Base-by-base conservation (phyloP, 2,888 invertebrate species). In the Patella pellucida region DNA sequence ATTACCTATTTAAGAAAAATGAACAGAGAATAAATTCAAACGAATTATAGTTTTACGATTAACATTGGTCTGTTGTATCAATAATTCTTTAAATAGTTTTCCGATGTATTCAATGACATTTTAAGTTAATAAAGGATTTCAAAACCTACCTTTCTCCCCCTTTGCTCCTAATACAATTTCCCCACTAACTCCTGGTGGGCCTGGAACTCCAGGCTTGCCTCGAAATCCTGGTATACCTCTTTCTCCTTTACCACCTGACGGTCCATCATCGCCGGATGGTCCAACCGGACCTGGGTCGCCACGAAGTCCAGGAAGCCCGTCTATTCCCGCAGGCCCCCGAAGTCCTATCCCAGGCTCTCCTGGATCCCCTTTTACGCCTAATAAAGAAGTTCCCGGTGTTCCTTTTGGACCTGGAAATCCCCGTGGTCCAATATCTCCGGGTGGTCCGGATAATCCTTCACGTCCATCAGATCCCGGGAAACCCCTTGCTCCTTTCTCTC, bases 361-460 rank as follows among this genome's bases (percentile, higher is more conserved):
- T 54, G 54, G 69, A 9, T 69, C 74, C n/a, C 74, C 74, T 54
- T 56, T 74, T 3, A 74, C 31, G 27, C 74, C 74, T 31, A 41
- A n/a, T 7, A 54, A 31, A 27, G 69, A 23, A 27, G 54, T 56
- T 52, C 74, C 74, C 3, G 75, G 51, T 56, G 68, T 68, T n/a
- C 75, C 75, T 12, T 82, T 82, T 12, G 52, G 67, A 54, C 85
- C 85, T 0, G 82, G 78, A 3, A 56, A 67, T 0, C 85, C 85
- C 51, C 81, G 81, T 19, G 78, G 52, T 50, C 82, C 83, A 52
- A 76, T 74, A 52, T 76, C 70, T 41, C 78, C 78, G 27, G 72
- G 71, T 62, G 51, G 54, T 3, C 85, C 84, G 19, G 81, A 80
- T 5, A 80, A 78, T 23, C 85, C 85, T 31, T 80, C 80, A 15